Conservation (phyloP, 2,888 invertebrate species). For the Andrena haemorrhoa region DNA sequence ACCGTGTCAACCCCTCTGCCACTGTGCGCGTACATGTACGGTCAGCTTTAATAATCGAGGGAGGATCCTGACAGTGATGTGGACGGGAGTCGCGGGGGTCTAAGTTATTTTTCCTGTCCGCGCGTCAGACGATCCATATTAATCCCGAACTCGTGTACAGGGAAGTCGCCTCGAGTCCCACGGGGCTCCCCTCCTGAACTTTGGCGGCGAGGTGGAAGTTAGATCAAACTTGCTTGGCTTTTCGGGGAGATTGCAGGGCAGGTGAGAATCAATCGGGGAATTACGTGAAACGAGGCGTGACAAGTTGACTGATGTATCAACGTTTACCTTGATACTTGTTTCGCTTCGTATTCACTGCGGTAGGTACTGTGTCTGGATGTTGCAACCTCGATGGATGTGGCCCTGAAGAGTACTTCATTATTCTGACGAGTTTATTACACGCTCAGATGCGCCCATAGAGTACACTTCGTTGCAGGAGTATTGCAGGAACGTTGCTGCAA, state of each 20-base stretch:
- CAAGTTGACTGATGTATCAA: constrained; percentile 4
- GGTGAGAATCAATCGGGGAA: constrained; percentile 22
- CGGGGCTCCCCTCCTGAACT: constrained; percentile 29
- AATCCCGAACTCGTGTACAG: constrained; percentile 29
- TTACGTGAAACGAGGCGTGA: constrained; percentile 3
- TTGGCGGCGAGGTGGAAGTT: constrained; percentile 1
- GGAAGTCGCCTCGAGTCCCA: constrained; percentile 28
- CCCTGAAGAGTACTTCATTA: no score
- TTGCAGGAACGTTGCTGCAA: no score
- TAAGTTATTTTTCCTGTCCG: constrained; percentile 45
- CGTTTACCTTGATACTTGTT: not conserved
- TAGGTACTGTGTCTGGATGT: not conserved
- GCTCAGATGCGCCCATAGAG: no score
- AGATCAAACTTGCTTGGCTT: constrained; percentile 19
- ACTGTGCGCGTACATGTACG: not conserved
- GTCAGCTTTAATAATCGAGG: not conserved
- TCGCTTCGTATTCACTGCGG: not conserved
- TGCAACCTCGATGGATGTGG: not conserved
- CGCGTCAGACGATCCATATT: constrained; percentile 50
- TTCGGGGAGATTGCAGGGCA: constrained; percentile 10
- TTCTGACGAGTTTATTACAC: no score
- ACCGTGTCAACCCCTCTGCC: not conserved
- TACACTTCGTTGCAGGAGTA: no score
- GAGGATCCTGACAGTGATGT: not conserved
- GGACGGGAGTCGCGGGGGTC: not conserved